A percentile compares a stretch with the other conserved stretches of the same genome.
phyloP scores from a whole-genome alignment of 2,113 vertebrate genomes.

The Hystrix brachyura region DNA sequence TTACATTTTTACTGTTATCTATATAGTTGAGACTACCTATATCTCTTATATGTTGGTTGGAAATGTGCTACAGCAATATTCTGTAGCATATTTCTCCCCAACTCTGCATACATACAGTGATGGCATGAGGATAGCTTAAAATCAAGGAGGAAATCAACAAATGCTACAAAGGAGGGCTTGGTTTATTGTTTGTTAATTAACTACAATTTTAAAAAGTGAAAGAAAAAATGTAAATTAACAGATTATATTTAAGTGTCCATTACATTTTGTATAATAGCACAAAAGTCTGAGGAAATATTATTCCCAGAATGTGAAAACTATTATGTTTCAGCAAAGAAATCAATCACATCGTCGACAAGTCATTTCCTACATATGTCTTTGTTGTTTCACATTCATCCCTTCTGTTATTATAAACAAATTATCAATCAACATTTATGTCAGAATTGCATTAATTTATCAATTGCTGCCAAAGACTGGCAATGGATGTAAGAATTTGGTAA shows the following conservation, averaged over 20 bases:
- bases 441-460: not conserved
- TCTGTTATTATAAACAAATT: slow-evolving; percentile 23
- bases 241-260: not conserved
- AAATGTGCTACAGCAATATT: not conserved
- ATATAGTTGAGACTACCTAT: not conserved
- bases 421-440: slow-evolving; percentile 1
- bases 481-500: not conserved
- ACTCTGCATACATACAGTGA: not conserved
- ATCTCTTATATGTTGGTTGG: not conserved
- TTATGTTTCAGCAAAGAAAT: slow-evolving; percentile 20
- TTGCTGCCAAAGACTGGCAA: not conserved
- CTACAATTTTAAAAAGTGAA: not conserved
- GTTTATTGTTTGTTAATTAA: not conserved
- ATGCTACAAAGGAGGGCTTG: not conserved
- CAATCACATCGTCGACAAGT: not conserved
- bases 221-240: not conserved
- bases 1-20: not conserved
- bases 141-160: not conserved
- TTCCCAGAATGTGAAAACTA: not conserved
- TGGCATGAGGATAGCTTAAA: not conserved
- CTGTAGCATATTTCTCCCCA: not conserved
- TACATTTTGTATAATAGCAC: not conserved
- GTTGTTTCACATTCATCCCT: slow-evolving; percentile 19
- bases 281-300: not conserved
- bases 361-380: not conserved